phyloP scores from a whole-genome alignment of 2,888 invertebrate genomes.

The Melanostoma mellinum region DNA sequence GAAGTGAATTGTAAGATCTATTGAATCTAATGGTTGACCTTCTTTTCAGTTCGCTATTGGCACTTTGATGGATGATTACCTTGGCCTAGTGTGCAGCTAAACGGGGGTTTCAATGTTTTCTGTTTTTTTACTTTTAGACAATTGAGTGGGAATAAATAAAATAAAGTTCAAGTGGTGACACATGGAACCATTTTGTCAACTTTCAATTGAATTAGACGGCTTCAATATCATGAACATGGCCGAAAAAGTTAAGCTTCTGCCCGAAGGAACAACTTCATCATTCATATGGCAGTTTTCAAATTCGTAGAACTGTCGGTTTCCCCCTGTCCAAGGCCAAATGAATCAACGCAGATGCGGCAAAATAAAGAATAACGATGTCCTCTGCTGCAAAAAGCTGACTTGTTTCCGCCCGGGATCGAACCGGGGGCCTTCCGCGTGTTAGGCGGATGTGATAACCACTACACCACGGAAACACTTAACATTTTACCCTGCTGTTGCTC shows the following conservation, averaged over 20 bases:
- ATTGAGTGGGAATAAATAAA: slow-evolving; percentile 22
- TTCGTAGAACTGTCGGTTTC: neutral
- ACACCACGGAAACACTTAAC: slow-evolving; percentile 80
- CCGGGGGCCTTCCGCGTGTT: slow-evolving; percentile 81
- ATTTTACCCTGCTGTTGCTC: no score
- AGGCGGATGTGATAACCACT: slow-evolving; percentile 81
- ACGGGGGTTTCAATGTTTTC: neutral
- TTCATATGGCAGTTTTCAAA: neutral
- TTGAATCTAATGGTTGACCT: slow-evolving; percentile 72
- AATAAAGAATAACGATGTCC: no score
- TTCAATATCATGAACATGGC: no score
- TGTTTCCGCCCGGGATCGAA: slow-evolving; percentile 81
- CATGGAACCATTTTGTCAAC: no score
- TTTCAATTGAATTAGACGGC: no score
- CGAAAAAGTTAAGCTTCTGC: no score
- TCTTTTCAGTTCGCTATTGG: slow-evolving; percentile 97
- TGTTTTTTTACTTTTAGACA: slow-evolving; percentile 29
- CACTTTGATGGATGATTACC: slow-evolving; percentile 98
- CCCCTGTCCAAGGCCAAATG: no score
- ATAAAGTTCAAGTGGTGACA: slow-evolving; percentile 1
- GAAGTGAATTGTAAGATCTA: slow-evolving; percentile 74
- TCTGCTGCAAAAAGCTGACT: slow-evolving; percentile 29
- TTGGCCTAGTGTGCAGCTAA: slow-evolving; percentile 87
- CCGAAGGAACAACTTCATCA: no score
- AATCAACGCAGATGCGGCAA: no score